Evolutionary conservation across 2,888 invertebrate genomes (phyloP), one percentile per base, ranked within the genome.

Genomic region (Drosophila kuntzei): DNA sequence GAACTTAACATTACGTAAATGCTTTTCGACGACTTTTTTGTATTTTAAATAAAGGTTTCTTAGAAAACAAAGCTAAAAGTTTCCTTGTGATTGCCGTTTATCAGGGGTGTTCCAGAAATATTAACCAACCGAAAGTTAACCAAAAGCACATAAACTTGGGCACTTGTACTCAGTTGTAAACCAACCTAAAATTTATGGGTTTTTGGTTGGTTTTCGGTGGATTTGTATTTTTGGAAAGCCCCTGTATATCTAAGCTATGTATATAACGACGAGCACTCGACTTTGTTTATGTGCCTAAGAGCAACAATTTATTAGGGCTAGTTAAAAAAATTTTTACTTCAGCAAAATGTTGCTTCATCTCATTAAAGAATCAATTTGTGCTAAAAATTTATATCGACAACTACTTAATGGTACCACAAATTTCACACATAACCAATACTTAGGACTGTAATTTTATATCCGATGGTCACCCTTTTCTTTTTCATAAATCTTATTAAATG

Each of bases 401-500:
- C 43, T 39, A 54, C 62, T 57, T 46, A 58, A 57, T 43, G 47
- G 43, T 20, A 36, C 61, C 67, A 66, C 67, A 84, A 80, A 63
- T 74, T 39, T 54, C 37, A 51, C 47, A 59, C 44, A 77, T 67
- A 51, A 46, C 20, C 50, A 53, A 37, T 54, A 63, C 39, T 64
- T 41, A 66, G 47, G 36, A 9, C 11, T 49, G 51, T 46, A 44
- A 55, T 59, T 54, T 57, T 20, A 43, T 22, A 3, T 46, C 22
- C 20, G 8, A 18, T 16, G 29, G 27, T 16, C 34, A 37, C 22
- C 46, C 22, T 3, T 54, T 63, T 53, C 20, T 25, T 20, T 29
- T 44, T 41, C 47, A 57, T 70, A 72, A 80, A 80, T 78, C 69
- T 63, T 83, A 72, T 83, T 71, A 69, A 72, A 64, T 43, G 47